Evolutionary conservation across 2,888 invertebrate species (phyloP).

Genomic region (Galeopsomyia nigrocyanea): DNA sequence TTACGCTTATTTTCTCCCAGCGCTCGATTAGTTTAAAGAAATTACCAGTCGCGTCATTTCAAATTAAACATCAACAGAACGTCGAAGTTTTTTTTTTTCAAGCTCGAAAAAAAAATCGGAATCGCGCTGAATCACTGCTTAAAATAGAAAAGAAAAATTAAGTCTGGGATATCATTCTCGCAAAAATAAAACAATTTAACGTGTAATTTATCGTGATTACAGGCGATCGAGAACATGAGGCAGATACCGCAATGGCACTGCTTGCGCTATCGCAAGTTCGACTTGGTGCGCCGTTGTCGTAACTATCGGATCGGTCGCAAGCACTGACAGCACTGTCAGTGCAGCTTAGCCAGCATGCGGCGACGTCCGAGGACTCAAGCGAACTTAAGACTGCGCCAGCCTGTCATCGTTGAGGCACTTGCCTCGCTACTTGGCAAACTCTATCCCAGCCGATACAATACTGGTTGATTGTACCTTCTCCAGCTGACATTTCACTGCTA

Average conservation of each 20-base stretch:
- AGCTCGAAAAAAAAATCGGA: neutral
- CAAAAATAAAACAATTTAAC: no score
- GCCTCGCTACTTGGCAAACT: conserved; percentile 49
- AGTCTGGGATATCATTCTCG: neutral
- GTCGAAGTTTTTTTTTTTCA: no score
- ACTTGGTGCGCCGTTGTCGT: conserved; percentile 82
- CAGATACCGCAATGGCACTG: conserved; percentile 90
- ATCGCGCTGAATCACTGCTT: no score
- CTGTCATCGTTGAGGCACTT: conserved; percentile 50
- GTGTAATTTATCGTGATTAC: conserved; percentile 53
- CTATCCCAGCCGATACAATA: conserved; percentile 36
- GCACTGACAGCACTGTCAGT: conserved; percentile 66
- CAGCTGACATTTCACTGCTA: no score
- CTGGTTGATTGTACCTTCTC: neutral
- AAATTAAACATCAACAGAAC: no score
- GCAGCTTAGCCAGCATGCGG: neutral
- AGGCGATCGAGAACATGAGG: conserved; percentile 81
- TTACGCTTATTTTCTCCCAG: no score
- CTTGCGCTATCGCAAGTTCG: conserved; percentile 84
- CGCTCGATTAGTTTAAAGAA: no score
- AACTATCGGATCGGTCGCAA: conserved; percentile 77
- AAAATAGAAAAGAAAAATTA: neutral
- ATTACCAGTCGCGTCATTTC: no score
- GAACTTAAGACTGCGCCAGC: conserved; percentile 52
- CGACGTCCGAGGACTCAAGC: conserved; percentile 27